Conservation (phyloP, 2,888 invertebrate species). For the Ophion costatus region DNA sequence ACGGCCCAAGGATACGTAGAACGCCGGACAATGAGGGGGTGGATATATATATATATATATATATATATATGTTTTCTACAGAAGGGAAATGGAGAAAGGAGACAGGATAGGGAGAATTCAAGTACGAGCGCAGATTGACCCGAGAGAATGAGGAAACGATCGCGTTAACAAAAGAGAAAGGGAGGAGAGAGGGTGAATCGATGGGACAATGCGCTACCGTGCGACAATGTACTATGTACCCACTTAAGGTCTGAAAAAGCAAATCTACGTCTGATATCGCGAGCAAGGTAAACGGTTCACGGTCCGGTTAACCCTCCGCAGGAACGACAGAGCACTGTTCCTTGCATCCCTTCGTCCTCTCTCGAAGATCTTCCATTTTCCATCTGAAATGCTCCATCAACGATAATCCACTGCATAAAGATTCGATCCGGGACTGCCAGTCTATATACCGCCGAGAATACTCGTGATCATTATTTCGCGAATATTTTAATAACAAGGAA, state of each 20-base stretch:
- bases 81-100: constrained; percentile 35
- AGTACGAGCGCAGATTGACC: constrained; percentile 52
- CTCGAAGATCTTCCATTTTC: neutral
- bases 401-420: neutral
- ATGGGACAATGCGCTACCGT: neutral
- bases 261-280: constrained; percentile 23
- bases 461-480: neutral
- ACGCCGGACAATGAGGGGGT: constrained; percentile 53
- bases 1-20: constrained; percentile 39
- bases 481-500: neutral
- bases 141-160: constrained; percentile 51
- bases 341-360: neutral
- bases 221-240: neutral
- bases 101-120: neutral
- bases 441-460: neutral
- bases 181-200: constrained; percentile 2
- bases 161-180: constrained; percentile 20
- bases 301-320: constrained; percentile 7
- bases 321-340: neutral
- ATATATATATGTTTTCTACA: constrained; percentile 6
- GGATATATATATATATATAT: constrained; percentile 17
- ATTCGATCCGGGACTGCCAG: neutral
- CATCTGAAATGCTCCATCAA: neutral
- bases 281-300: constrained; percentile 8
- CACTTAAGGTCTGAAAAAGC: constrained; percentile 27